Evolutionary conservation across 2,888 invertebrate species (phyloP).

Genomic region (Lepidocyrtoides sp.): DNA sequence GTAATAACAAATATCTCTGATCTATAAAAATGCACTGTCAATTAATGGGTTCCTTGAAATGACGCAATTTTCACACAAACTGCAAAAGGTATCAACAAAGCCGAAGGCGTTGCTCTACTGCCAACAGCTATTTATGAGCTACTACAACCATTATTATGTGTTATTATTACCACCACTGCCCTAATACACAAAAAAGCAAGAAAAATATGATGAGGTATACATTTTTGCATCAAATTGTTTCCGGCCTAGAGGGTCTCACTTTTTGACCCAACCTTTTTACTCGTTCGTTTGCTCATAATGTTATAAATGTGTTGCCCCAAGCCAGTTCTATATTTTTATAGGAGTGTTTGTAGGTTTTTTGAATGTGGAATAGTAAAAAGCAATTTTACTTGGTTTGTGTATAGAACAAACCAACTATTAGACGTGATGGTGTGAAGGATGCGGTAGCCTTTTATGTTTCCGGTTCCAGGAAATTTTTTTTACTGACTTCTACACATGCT

Average conservation of each 20-base stretch:
- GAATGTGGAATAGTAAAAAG: not conserved
- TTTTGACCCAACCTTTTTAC: too few species aligned
- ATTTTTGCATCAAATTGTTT: conserved; percentile 11
- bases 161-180: conserved; percentile 8
- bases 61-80: not conserved
- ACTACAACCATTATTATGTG: not conserved
- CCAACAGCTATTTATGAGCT: not conserved
- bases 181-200: not conserved
- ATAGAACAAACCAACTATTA: not conserved
- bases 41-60: not conserved
- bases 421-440: conserved; percentile 28
- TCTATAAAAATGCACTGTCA: conserved; percentile 15
- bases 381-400: not conserved
- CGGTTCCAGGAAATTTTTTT: conserved; percentile 68
- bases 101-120: conserved; percentile 50
- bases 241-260: not conserved
- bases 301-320: conserved; percentile 33
- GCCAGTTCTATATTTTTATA: not conserved
- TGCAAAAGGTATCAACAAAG: not conserved
- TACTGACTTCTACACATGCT: not conserved
- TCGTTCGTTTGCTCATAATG: not conserved
- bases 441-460: conserved; percentile 64
- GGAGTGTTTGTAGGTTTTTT: not conserved
- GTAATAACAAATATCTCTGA: too few species aligned
- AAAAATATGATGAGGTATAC: conserved; percentile 2